These are phyloP conservation scores for Protobothrops mucrosquamatus DNA, from an alignment of 2,113 vertebrate genomes.

Conservation along the genomic window DNA sequence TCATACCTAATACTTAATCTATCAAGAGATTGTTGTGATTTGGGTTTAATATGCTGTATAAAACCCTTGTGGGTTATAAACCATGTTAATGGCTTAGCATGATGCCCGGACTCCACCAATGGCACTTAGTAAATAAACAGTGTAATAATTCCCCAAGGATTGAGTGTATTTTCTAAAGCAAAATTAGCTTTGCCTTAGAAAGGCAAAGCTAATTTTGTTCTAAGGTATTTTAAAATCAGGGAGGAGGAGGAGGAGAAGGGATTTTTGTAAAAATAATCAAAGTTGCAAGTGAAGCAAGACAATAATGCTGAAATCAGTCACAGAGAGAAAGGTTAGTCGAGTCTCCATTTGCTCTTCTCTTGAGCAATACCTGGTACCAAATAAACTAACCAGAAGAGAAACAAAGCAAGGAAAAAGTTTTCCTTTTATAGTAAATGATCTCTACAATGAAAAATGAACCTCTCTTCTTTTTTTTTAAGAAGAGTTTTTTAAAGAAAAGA, in stretches of 20 bases:
- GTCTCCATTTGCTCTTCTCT: no score
- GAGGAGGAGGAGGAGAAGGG: no score
- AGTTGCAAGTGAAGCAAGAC: neutral
- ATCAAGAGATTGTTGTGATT: neutral
- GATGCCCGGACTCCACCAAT: neutral
- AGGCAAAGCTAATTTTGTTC: neutral
- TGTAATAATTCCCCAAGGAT: neutral
- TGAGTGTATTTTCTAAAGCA: neutral
- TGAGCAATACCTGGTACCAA: neutral
- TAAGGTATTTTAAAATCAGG: neutral
- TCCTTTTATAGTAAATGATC: neutral
- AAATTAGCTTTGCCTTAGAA: neutral
- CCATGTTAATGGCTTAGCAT: neutral
- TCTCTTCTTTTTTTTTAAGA: neutral
- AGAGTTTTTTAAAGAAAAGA: no score
- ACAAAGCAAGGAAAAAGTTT: neutral
- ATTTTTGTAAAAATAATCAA: neutral
- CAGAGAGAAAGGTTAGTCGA: neutral
- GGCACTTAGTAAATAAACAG: neutral
- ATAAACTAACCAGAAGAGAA: neutral
- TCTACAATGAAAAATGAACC: neutral
- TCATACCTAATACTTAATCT: neutral
- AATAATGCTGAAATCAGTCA: neutral
- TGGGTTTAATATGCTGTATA: neutral
- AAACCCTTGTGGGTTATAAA: neutral